phyloP scores from a whole-genome alignment of 2,797 vertebrate genomes.

The Eurystomus glaucurus region DNA sequence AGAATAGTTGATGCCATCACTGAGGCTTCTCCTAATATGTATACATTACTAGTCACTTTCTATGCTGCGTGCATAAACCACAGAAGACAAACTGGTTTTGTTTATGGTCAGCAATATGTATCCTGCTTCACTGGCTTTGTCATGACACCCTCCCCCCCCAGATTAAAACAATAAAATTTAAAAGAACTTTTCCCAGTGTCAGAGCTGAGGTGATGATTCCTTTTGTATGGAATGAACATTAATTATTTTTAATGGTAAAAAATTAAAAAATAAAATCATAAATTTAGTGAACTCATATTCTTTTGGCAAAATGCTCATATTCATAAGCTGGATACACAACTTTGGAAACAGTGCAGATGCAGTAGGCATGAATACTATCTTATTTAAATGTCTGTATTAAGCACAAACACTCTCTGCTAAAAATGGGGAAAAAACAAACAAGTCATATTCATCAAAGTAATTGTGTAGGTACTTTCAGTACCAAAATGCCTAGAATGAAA shows the following conservation, averaged over 20 bases:
- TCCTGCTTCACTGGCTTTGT: conserved; percentile 56
- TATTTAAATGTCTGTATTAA: conserved; percentile 92
- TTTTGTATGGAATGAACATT: conserved; percentile 42
- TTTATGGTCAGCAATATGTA: conserved; percentile 72
- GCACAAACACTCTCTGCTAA: conserved; percentile 88
- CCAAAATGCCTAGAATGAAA: conserved; percentile 95
- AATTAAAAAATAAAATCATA: conserved; percentile 65
- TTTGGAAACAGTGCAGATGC: conserved; percentile 78
- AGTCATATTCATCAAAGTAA: conserved; percentile 99
- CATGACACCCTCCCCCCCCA: conserved; percentile 17
- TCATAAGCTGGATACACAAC: conserved; percentile 73
- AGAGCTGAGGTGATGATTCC: conserved; percentile 66
- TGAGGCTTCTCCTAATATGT: conserved; percentile 71
- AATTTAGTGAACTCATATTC: conserved; percentile 68
- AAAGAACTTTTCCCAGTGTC: conserved; percentile 58
- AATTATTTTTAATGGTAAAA: conserved; percentile 51
- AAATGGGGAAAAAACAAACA: conserved; percentile 92
- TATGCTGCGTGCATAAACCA: conserved; percentile 61
- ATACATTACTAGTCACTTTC: conserved; percentile 63
- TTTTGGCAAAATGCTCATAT: conserved; percentile 65
- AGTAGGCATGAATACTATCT: conserved; percentile 84
- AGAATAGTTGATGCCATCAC: conserved; percentile 72
- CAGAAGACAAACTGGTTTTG: conserved; percentile 62
- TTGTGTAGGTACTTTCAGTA: conserved; percentile 97
- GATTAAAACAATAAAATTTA: conserved; percentile 50